Evolutionary conservation across 2,797 vertebrate genomes (phyloP), one percentile per base, ranked within the genome.

Genomic region (Paedocypris micromegethes): DNA sequence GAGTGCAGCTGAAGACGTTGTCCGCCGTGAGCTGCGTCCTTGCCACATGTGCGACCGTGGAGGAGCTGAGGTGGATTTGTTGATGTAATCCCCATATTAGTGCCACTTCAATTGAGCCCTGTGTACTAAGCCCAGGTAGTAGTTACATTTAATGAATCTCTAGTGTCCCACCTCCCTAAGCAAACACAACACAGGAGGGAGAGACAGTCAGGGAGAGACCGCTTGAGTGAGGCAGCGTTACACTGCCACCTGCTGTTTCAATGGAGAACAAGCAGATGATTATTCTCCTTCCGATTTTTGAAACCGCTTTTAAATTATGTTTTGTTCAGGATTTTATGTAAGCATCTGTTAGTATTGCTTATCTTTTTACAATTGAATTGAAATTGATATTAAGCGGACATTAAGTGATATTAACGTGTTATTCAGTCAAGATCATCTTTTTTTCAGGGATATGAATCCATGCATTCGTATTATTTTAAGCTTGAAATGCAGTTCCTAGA

Each of bases 41-140:
- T 5, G 38, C 55, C 40, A 8, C 52, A 57, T 43, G 37, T 44
- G 58, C 8, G 39, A 37, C 59, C 39, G 46, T 61, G 48, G 73
- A 83, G 80, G 81, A 86, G 82, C 87, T 86, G 80, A 86, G 84
- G 85, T 87, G 83, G 86, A 85, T 89, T 88, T 87, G 82, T 84
- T 72, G 81, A 85, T 87, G 85, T 91, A 91, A 90, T 90, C 87
- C 88, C 80, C 86, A 87, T 88, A 91, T 90, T 89, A 88, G 86
- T 88, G 86, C 83, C 85, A 89, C 88, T 90, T 89, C 85, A 89
- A 88, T 89, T 87, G 83, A 86, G 88, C 77, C 79, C 83, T 78
- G 84, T 83, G 83, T 78, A 70, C 85, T 89, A 89, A 90, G 87
- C 87, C 88, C 85, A 86, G 85, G 84, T 90, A 87, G 87, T 82